Percentiles rank a stretch among this genome's conserved stretches.
Evolutionary conservation across 2,888 invertebrate species (phyloP).

Genomic region (Caradrina clavipalpis): DNA sequence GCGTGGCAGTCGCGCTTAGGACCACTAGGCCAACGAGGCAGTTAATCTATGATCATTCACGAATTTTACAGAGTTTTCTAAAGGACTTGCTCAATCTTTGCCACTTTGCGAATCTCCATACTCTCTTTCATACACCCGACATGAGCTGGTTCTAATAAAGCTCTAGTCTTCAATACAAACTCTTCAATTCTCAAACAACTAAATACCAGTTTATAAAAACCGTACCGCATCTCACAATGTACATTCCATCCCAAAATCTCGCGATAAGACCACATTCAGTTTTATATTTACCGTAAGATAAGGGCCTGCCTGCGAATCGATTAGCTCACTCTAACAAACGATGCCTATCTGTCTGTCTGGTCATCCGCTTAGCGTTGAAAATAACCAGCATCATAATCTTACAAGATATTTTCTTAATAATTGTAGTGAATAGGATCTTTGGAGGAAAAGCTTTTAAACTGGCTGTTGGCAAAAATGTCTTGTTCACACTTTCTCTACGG

Average conservation of each 20-base stretch:
- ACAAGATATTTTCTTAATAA: constrained; percentile 23
- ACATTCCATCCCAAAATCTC: constrained; percentile 69
- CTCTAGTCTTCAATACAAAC: too few relatives aligned
- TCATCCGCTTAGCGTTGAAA: constrained; percentile 51
- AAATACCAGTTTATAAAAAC: constrained; percentile 45
- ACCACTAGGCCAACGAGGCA: too few relatives aligned
- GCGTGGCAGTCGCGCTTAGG: too few relatives aligned
- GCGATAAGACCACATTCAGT: constrained; percentile 80
- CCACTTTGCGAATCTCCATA: too few relatives aligned
- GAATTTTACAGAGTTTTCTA: too few relatives aligned
- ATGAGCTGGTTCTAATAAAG: too few relatives aligned
- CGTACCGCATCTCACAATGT: constrained; percentile 64
- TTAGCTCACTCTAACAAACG: constrained; percentile 70
- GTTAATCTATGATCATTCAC: too few relatives aligned
- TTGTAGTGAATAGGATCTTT: constrained; percentile 1
- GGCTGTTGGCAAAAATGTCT: neutral
- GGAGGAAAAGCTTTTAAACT: neutral
- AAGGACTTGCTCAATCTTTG: too few relatives aligned
- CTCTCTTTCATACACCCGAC: too few relatives aligned
- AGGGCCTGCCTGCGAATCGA: constrained; percentile 79
- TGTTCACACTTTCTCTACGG: neutral
- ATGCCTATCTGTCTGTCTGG: constrained; percentile 73
- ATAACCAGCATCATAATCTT: constrained; percentile 47
- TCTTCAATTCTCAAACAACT: too few relatives aligned
- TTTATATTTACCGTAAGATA: constrained; percentile 80